Evolutionary conservation across 2,888 invertebrate species (phyloP), one percentile per base, ranked within the genome.

Genomic region (Sinohyriopsis cumingii): DNA sequence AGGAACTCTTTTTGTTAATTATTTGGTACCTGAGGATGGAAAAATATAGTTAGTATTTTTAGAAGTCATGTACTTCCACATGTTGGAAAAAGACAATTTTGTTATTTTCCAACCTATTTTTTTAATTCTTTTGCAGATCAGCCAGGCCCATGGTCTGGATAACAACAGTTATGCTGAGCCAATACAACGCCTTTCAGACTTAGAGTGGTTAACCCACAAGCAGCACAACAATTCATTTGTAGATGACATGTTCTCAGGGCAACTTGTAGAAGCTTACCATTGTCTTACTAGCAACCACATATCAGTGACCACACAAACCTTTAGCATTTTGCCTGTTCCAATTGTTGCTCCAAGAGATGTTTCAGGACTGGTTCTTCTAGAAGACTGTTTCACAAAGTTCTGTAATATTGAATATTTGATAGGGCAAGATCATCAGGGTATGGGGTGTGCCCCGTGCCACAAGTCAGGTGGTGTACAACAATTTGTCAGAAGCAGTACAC

Each of bases 201-300:
- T 89, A 24, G 88, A 89, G 71, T 89, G 89, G 89, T 76, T 89
- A 64, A 80, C 84, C n/a, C 84, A 88, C 83, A 89, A 89, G 72
- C 81, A 85, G 69, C 74, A 76, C 15, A 88, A 88, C 76, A 73
- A 82, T 64, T 87, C 88, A 1, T 74, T 84, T 0, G 72, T 89
- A 5, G 89, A 89, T 67, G 85, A 85, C 62, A 73, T 85, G 60
- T 89, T 88, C 73, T 86, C 86, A 0, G 89, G 89, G 7, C 89
- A 89, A 84, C 68, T 87, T 22, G 86, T 89, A 3, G 87, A 88
- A 65, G 86, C 85, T 1, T 85, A 83, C 61, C 85, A 86, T 70
- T 86, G 88, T 71, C 72, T 84, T 6, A 75, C 75, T 20, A 84
- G 87, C 72, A 84, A 85, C 54, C 84, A 83, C 59, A 84, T 88